Base-by-base conservation (phyloP, 2,797 vertebrate species). In the Tinamus major region DNA sequence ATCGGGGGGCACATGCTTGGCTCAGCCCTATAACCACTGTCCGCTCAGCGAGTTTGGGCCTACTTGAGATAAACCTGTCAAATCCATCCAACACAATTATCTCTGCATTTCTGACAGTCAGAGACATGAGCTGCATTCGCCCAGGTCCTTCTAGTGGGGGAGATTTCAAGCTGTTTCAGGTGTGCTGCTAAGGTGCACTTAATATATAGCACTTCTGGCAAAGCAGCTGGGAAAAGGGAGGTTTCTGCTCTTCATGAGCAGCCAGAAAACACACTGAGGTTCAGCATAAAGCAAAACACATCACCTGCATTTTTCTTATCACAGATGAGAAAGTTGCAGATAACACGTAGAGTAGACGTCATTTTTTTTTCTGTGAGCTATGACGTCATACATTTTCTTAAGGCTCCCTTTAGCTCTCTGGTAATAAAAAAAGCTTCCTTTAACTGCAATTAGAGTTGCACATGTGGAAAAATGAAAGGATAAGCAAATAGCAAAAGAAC, bases 401-500 rank as follows among this genome's bases (percentile, higher is more conserved):
- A 87, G 42, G 78, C 2, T 89, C 37, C 35, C 46, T 79, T 17
- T 69, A 48, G 11, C 53, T 80, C 95, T 84, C 48, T 16, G n/a
- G 64, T 65, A 67, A 53, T 41, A 76, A 1, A 1, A 3, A 48
- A 16, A n/a, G 20, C 24, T 35, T 17, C 5, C 59, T 6, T 42
- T 21, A n/a, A 82, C 64, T 94, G 65, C 62, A 42, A 27, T 23
- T 90, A 53, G 37, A 85, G 64, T 55, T 85, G 49, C 31, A 62
- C 0, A 1, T 51, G 78, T 65, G 62, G 64, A 90, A 83, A 88
- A 90, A 71, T 3, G n/a, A 75, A 58, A 89, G 86, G 68, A 77
- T 20, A 51, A 61, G 55, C n/a, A 79, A 90, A 87, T n/a, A 92
- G 76, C 42, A 94, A 82, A 74, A 96, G 85, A 95, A 74, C 63